Evolutionary conservation across 2,888 invertebrate genomes (phyloP), one percentile per base, ranked within the genome.

Genomic region (Lissocephala sabroskyi): DNA sequence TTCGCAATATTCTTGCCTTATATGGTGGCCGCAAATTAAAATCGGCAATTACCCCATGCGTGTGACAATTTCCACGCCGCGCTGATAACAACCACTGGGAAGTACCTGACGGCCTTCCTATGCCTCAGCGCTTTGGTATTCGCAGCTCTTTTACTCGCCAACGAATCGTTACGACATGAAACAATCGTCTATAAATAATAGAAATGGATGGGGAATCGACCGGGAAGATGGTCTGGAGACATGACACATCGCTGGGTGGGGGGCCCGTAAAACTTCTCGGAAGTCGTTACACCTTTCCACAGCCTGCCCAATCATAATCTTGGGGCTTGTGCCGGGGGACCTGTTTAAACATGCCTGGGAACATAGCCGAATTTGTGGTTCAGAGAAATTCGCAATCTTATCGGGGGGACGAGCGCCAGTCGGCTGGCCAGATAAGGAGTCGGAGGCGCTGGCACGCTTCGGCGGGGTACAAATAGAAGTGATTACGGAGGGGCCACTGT

Each of bases 41-140:
- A 58, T 70, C 40, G 54, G 28, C 54, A 43, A 62, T 70, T 74
- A 70, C 60, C 54, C 59, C 51, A 50, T 30, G 45, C 54, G 41
- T 39, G 42, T 40, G 45, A 46, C 41, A 42, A 37, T 46, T 49
- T 26, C 48, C 29, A 28, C 18, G 37, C 49, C 48, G 49, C 2
- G 41, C 29, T n/a, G 44, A 30, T 18, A 44, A 52, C 44, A 45
- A 56, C 23, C 52, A 30, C 16, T 41, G 70, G 70, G 67, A 68
- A 70, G 44, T 45, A 61, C 67, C 61, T 33, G 32, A 23, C 32
- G 33, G 26, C 29, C 39, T 46, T 49, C 52, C 46, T 46, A 50
- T 45, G 45, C 49, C 65, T 74, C 74, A 74, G 43, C 52, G 43
- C 46, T 53, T 52, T 41, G 74, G 79, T 19, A 78, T 75, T 56